Evolutionary conservation across 1,140 invertebrate genomes (phyloP).

Genomic region (Agraylea sexmaculata): DNA sequence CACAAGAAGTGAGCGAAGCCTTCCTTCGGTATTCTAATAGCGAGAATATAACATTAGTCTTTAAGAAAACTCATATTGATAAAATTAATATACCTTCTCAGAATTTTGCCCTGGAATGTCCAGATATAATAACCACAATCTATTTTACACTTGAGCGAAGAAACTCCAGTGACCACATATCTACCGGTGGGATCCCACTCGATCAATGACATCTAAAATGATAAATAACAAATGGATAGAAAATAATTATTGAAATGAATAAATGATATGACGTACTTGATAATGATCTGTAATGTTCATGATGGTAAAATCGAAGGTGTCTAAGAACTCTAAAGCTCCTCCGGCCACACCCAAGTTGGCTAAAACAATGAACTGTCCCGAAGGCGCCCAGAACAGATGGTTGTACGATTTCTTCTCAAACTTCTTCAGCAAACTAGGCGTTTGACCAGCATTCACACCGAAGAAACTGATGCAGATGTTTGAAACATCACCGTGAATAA

Average conservation of each 20-base stretch:
- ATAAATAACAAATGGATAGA: background rate
- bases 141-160: conserved; percentile 91
- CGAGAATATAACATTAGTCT: conserved; percentile 28
- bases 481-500: conserved; percentile 87
- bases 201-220: conserved; percentile 72
- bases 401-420: conserved; percentile 87
- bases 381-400: conserved; percentile 92
- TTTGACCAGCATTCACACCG: conserved; percentile 79
- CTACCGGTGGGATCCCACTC: conserved; percentile 99
- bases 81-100: conserved; percentile 31
- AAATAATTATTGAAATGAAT: no score
- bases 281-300: conserved; percentile 93
- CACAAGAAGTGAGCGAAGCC: conserved; percentile 92
- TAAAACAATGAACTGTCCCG: conserved; percentile 89
- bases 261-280: conserved; percentile 40
- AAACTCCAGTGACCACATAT: conserved; percentile 92
- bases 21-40: conserved; percentile 67
- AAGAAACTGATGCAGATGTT: conserved; percentile 90
- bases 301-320: conserved; percentile 87
- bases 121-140: conserved; percentile 96
- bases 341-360: conserved; percentile 75
- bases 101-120: conserved; percentile 89
- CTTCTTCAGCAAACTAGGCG: conserved; percentile 76
- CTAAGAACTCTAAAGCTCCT: conserved; percentile 88
- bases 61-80: conserved; percentile 1